Evolutionary conservation across 2,888 invertebrate genomes (phyloP), one percentile per base, ranked within the genome.

Genomic region (Notocelia uddmanniana): DNA sequence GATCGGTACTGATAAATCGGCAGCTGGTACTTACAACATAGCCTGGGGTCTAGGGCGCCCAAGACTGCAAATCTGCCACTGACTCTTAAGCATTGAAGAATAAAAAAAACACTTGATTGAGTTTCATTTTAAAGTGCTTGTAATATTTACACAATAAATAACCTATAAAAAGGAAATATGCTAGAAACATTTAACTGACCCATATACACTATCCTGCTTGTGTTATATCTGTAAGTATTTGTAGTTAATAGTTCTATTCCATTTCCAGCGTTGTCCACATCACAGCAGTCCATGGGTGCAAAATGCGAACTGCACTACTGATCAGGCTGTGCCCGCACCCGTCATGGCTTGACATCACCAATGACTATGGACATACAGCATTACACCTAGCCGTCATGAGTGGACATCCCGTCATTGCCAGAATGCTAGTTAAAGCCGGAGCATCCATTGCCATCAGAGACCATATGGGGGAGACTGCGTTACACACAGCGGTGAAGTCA

Each of bases 351-450:
- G 96, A 98, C 86, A 95, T 97, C 48, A 94, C 95, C 66, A 98
- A 98, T 89, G 96, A 97, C 89, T 94, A 95, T 69, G 95, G 96
- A 8, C 96, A 97, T 81, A 96, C 98, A 1, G 96, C 98, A 0
- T 90, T 98, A n/a, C 98, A 98, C 90, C 91, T 98, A 74, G 97
- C 98, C 0, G 97, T 97, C 0, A 92, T 97, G 77, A 97, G 96
- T 50, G 94, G 95, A 11, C 97, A 98, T 85, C 94, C 96, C 48
- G 94, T 95, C 57, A 95, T 98, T 59, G 96, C 96, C 1, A 94
- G 98, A 75, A 95, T 96, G 91, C 93, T 98, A 73, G 95, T 98
- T 34, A 94, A 96, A 34, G 97, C 97, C 1, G 98, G 98, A 19
- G 98, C 98, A 23, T 86, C 95, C 78, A 91, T 96, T 2, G 94